These are phyloP conservation scores for Enteromius trimaculatus DNA, from an alignment of 2,797 vertebrate species.

Conservation along the genomic window DNA sequence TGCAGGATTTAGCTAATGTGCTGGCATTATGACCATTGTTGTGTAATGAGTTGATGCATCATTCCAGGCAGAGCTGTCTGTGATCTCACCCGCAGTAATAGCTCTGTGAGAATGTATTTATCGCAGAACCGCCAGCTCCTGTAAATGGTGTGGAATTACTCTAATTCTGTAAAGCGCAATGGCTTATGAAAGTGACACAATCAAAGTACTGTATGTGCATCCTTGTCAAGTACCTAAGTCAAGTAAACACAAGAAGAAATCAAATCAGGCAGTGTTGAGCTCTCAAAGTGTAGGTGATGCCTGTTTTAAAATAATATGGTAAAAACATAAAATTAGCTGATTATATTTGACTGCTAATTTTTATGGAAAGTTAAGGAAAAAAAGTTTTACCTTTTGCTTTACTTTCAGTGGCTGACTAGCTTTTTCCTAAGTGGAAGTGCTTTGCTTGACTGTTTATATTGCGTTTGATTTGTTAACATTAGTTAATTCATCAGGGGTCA, in stretches of 20 bases:
- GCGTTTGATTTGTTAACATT: background rate
- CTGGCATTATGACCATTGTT: constrained; percentile 56
- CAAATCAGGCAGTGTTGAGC: background rate
- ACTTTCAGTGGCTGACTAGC: background rate
- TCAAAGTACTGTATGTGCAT: background rate
- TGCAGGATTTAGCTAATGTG: constrained; percentile 49
- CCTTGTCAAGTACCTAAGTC: background rate
- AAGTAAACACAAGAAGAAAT: background rate
- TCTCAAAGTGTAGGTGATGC: background rate
- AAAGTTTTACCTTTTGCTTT: background rate
- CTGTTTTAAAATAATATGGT: background rate
- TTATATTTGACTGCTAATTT: background rate
- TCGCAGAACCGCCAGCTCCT: constrained; percentile 3
- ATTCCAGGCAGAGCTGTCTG: constrained; percentile 55
- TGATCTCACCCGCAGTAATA: constrained; percentile 43
- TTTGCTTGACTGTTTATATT: background rate
- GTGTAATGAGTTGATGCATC: constrained; percentile 62
- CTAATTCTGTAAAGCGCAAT: constrained; percentile 18
- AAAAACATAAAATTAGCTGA: background rate
- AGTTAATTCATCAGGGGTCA: background rate
- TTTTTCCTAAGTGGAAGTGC: background rate
- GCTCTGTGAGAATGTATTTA: constrained; percentile 53
- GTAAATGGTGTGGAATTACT: constrained; percentile 49
- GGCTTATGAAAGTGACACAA: constrained; percentile 25
- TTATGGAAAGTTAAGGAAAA: background rate